Conservation (phyloP, 2,888 invertebrate genomes). For the Mantis religiosa region DNA sequence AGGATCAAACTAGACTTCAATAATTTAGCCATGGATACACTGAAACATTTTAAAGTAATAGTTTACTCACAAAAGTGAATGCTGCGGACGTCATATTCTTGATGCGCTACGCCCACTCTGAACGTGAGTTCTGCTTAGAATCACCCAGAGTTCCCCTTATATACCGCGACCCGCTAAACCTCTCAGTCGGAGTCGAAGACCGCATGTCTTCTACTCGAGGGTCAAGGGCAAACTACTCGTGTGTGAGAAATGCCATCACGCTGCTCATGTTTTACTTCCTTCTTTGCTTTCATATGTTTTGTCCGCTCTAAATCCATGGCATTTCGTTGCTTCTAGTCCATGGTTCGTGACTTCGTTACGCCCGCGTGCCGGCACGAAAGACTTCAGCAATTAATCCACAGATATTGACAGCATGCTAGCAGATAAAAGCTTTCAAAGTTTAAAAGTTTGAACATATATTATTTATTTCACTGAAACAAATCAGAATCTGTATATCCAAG, state of each 20-base stretch:
- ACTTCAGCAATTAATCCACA: not conserved
- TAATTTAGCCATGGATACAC: not conserved
- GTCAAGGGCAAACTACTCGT: not conserved
- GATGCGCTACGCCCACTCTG: not conserved
- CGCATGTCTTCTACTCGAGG: not conserved
- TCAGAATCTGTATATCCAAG: no score
- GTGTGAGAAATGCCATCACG: not conserved
- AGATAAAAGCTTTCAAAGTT: no score
- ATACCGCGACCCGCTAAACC: not conserved
- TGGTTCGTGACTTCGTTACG: not conserved
- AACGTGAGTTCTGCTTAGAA: not conserved
- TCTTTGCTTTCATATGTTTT: not conserved
- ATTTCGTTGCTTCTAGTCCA: not conserved
- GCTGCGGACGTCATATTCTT: not conserved
- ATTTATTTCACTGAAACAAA: no score
- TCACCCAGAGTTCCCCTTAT: not conserved
- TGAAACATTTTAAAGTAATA: no score
- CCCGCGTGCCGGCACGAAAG: not conserved
- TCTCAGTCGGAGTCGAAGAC: not conserved
- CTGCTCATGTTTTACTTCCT: not conserved
- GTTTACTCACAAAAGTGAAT: not conserved
- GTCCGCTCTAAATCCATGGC: not conserved
- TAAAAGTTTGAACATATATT: no score
- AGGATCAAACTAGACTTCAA: no score
- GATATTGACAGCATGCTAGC: not conserved